Evolutionary conservation across 2,113 vertebrate species (phyloP).

Genomic region (Lates calcarifer): DNA sequence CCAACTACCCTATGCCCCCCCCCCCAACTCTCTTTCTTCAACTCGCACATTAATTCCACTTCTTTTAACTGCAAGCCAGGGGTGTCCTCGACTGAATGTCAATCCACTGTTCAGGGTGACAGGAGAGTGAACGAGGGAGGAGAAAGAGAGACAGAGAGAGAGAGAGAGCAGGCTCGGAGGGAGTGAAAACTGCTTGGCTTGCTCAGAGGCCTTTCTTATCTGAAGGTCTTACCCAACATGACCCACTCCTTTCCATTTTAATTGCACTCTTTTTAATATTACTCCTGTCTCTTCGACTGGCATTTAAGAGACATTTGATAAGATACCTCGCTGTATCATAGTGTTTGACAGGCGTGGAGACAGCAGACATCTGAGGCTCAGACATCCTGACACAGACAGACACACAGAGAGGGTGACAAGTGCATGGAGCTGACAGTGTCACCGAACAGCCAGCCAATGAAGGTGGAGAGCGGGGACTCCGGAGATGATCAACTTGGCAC

Average conservation of each 20-base stretch:
- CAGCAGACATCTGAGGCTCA: slow-evolving; percentile 55
- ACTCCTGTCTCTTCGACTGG: slow-evolving; percentile 55
- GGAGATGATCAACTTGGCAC: slow-evolving; percentile 51
- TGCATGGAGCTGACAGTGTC: slow-evolving; percentile 35
- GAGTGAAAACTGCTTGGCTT: slow-evolving; percentile 51
- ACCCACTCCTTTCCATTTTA: slow-evolving; percentile 74
- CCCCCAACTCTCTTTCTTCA: slow-evolving; percentile 59
- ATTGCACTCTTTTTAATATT: slow-evolving; percentile 69
- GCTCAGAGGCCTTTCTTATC: slow-evolving; percentile 61
- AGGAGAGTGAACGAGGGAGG: slow-evolving; percentile 65
- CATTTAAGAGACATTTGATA: slow-evolving; percentile 69
- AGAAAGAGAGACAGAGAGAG: slow-evolving; percentile 39
- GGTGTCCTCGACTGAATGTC: slow-evolving; percentile 82
- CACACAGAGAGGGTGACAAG: slow-evolving; percentile 42
- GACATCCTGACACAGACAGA: slow-evolving; percentile 39
- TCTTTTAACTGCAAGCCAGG: slow-evolving; percentile 79
- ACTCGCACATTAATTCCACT: slow-evolving; percentile 81
- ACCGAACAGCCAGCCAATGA: slow-evolving; percentile 33
- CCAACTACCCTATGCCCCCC: slow-evolving; percentile 53
- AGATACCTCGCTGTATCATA: slow-evolving; percentile 41
- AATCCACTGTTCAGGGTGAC: slow-evolving; percentile 78
- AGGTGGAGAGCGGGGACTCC: slow-evolving; percentile 31
- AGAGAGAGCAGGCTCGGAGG: slow-evolving; percentile 22
- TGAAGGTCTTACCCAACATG: slow-evolving; percentile 70
- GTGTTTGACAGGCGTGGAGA: slow-evolving; percentile 59